phyloP scores from a whole-genome alignment of 2,888 invertebrate species.

The Pachydiplax longipennis region DNA sequence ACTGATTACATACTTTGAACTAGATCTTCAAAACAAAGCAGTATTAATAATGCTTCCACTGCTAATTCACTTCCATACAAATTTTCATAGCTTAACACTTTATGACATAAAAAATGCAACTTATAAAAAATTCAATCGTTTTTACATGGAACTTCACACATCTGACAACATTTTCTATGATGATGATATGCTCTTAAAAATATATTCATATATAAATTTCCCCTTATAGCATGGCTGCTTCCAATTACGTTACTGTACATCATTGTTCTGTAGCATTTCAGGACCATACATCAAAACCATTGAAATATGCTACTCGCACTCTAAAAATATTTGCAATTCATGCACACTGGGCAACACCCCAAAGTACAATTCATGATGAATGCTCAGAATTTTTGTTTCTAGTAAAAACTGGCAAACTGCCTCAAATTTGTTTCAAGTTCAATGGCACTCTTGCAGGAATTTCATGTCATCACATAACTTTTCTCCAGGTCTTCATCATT shows the following conservation, averaged over 20 bases:
- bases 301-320: neutral
- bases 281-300: neutral
- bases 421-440: neutral
- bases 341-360: neutral
- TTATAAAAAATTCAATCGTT: neutral
- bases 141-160: neutral
- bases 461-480: neutral
- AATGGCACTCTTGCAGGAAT: neutral
- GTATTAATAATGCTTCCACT: neutral
- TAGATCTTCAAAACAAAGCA: neutral
- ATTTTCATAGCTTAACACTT: constrained; percentile 15
- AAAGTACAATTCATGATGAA: neutral
- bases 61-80: neutral
- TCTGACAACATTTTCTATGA: neutral
- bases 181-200: neutral
- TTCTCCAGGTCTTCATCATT: neutral
- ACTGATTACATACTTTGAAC: constrained; percentile 2
- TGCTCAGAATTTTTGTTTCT: neutral
- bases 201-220: neutral
- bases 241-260: neutral
- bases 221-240: neutral
- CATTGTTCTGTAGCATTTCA: neutral
- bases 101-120: constrained; percentile 4
- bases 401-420: neutral
- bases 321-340: neutral